Evolutionary conservation across 2,888 invertebrate genomes (phyloP).

Genomic region (Adineta ricciae): DNA sequence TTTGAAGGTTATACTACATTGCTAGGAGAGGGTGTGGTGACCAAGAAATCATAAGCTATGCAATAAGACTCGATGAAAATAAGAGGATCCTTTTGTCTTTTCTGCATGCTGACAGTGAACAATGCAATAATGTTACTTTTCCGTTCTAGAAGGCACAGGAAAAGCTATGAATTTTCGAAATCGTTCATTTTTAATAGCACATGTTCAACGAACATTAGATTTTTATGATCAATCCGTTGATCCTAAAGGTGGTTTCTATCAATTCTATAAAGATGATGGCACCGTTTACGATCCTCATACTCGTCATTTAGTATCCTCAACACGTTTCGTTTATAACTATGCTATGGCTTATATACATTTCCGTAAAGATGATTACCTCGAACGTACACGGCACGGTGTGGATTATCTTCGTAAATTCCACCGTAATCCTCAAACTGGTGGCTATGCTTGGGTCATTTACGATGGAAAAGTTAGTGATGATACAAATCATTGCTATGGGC

Average conservation of each 20-base stretch:
- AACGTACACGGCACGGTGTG: background rate
- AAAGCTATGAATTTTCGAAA: background rate
- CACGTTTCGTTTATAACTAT: slow-evolving; percentile 6
- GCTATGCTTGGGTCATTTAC: slow-evolving; percentile 18
- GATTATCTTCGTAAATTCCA: background rate
- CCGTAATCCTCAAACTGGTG: slow-evolving; percentile 11
- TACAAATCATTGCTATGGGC: slow-evolving; percentile 7
- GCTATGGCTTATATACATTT: slow-evolving; percentile 1
- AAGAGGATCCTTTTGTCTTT: too few species aligned
- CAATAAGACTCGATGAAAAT: too few species aligned
- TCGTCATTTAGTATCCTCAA: slow-evolving; percentile 12
- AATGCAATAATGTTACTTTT: background rate
- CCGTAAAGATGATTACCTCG: background rate
- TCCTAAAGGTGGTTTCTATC: slow-evolving; percentile 14
- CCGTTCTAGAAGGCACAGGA: background rate
- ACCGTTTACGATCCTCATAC: background rate
- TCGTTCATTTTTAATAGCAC: background rate
- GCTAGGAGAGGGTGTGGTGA: too few species aligned
- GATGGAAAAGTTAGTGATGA: background rate
- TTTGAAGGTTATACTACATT: too few species aligned
- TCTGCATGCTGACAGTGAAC: too few species aligned
- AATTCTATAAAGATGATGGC: slow-evolving; percentile 11
- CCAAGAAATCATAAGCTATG: too few species aligned
- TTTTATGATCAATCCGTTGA: slow-evolving; percentile 9
- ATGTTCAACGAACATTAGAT: background rate